Base-by-base conservation (phyloP, 1,140 invertebrate genomes). In the Dendrolimus punctatus region DNA sequence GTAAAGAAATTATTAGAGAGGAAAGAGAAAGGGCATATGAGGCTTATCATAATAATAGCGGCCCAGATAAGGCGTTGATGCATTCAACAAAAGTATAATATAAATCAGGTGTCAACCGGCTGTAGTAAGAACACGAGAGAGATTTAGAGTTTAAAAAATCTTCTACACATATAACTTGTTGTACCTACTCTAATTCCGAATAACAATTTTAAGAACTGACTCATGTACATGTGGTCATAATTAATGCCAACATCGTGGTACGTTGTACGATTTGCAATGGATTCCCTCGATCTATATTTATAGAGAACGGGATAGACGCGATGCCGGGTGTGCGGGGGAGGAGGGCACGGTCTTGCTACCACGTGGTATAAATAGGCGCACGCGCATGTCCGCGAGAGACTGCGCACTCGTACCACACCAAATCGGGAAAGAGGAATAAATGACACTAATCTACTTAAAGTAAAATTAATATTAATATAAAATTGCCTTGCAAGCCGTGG, bases 351-450 rank as follows among this genome's bases (percentile, higher is more conserved):
- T 45, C 50, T 50, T 56, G 42, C 53, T 41, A 65, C 61, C 69
- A 68, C 68, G 67, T 71, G 56, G 62, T 81, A 81, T 77, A 71
- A 77, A 81, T 81, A 81, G 78, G 56, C 60, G 66, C 63, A 50
- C 52, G 69, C 69, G 72, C 68, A 66, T 69, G 63, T 68, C 65
- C 57, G 70, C 58, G 49, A 40, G 52, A 40, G 46, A 38, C 42
- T 46, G 64, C 60, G 61, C 66, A 54, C 62, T 59, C 60, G 60
- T 58, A 46, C 58, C 76, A 63, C 66, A 61, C 79, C 76, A 75
- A 80, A 82, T 82, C 57, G 75, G 79, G 79, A 78, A 67, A 73
- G 70, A 68, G 62, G 64, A 71, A 69, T 70, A 64, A 55, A 60
- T 53, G 68, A 68, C 66, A 67, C 57, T 61, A 6, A 23, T 23